Base-by-base conservation (phyloP, 2,797 vertebrate species). In the Sternarchorhynchus goeldii region DNA sequence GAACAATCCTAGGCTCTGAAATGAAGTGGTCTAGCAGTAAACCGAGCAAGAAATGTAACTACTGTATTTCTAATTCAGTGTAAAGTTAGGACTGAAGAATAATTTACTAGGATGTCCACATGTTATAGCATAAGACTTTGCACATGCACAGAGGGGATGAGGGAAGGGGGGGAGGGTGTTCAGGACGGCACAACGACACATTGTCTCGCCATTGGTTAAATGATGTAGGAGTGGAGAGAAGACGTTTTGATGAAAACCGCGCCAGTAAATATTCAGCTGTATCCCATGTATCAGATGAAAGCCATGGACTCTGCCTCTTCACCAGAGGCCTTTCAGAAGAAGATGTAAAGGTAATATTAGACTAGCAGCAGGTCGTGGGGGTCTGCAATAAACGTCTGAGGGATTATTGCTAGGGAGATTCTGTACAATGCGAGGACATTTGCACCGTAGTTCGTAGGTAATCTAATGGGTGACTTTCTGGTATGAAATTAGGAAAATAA, bases 1-100 rank as follows among this genome's bases (percentile, higher is more conserved):
- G 45, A 85, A 69, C 89, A 87, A 88, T 90, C 85, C 78, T 84
- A 87, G 31, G 76, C 84, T 80, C 82, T 62, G 78, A 76, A 84
- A 77, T 21, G 79, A 79, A 77, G 82, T 86, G 82, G 77, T 83
- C 75, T 83, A 71, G 72, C 36, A 56, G 79, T 81, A 67, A 83
- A 76, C 78, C 39, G 64, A 85, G 82, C 82, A 85, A 85, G 75
- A 81, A 86, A 85, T 89, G 89, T 87, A 90, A 87, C 81, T 89
- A 89, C 69, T 90, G 88, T 90, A 90, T 90, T 91, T 91, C 86
- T 88, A 83, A 82, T 62, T 63, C 73, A 60, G 82, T 88, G 78
- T 88, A 73, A 84, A 75, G 76, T 81, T 45, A 59, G 71, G 62
- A 76, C 85, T 74, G 84, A 41, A 69, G 55, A 76, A 72, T 75